phyloP scores from a whole-genome alignment of 1,140 invertebrate species.

The Tribolium madens region DNA sequence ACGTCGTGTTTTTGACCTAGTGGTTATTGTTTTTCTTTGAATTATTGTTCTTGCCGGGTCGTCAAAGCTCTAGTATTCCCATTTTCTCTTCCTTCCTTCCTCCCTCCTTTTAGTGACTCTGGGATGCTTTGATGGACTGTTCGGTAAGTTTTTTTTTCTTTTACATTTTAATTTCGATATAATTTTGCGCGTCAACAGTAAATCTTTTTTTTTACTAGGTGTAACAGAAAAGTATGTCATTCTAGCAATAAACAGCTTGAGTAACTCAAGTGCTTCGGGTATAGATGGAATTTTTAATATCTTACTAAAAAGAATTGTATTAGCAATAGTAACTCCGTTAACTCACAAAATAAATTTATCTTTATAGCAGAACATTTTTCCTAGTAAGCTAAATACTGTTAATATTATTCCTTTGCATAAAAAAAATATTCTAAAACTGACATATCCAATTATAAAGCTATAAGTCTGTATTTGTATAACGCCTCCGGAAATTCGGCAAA shows the following conservation, averaged over 20 bases:
- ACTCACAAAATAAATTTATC: background rate
- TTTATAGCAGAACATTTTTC: background rate
- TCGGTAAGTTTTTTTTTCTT: too few relatives aligned
- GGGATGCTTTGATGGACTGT: too few relatives aligned
- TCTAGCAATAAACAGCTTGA: background rate
- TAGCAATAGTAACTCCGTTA: conserved; percentile 5
- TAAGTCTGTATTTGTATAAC: background rate
- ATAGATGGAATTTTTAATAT: conserved; percentile 3
- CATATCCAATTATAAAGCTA: conserved; percentile 1
- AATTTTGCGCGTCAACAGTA: too few relatives aligned
- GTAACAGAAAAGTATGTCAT: background rate
- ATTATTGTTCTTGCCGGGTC: too few relatives aligned
- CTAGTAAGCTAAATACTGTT: conserved; percentile 1
- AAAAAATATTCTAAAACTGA: background rate
- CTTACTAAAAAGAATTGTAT: conserved; percentile 5
- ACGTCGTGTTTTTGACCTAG: too few relatives aligned
- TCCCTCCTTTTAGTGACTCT: too few relatives aligned
- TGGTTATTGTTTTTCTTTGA: too few relatives aligned
- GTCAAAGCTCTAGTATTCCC: too few relatives aligned
- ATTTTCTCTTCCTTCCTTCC: too few relatives aligned
- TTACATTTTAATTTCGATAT: too few relatives aligned
- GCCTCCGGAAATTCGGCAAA: too few relatives aligned
- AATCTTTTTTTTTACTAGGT: conserved; percentile 2
- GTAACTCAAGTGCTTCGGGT: background rate
- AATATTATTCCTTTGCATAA: conserved; percentile 8